These are phyloP conservation scores for Poeciliopsis gracilis DNA, from an alignment of 2,797 vertebrate genomes.

Conservation along the genomic window DNA sequence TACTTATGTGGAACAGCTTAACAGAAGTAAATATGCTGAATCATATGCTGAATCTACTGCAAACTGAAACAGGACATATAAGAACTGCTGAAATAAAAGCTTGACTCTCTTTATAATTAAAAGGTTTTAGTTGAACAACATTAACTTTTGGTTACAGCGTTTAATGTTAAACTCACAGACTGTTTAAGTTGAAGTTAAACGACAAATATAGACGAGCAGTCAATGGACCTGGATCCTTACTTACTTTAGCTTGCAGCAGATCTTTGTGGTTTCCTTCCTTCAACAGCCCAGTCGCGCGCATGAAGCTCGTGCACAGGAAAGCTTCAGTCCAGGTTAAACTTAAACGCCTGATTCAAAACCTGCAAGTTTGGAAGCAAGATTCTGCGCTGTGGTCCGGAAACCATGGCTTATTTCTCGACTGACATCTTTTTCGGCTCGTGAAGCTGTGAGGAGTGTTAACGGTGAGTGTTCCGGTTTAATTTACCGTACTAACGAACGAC, in stretches of 20 bases:
- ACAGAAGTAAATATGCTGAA: too few relatives aligned
- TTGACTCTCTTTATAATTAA: not conserved
- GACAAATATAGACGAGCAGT: not conserved
- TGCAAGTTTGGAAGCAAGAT: not conserved
- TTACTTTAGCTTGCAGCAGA: not conserved
- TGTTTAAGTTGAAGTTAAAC: not conserved
- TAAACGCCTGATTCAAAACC: conserved; percentile 21
- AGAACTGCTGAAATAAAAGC: not conserved
- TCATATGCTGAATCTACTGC: too few relatives aligned
- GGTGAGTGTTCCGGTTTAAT: conserved; percentile 45
- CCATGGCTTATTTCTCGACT: not conserved
- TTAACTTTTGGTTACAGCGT: not conserved
- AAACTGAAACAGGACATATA: not conserved
- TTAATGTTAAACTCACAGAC: not conserved
- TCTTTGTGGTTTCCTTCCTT: not conserved
- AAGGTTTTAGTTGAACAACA: not conserved
- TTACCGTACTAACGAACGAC: not conserved
- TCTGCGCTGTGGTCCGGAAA: not conserved
- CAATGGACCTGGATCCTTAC: not conserved
- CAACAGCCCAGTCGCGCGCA: conserved; percentile 16
- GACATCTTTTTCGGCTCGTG: not conserved
- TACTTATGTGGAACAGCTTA: too few relatives aligned
- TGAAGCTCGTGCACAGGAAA: conserved; percentile 51
- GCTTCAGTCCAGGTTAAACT: not conserved
- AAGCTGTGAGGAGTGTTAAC: not conserved